phyloP scores from a whole-genome alignment of 2,888 invertebrate species.

The Neria commutata region DNA sequence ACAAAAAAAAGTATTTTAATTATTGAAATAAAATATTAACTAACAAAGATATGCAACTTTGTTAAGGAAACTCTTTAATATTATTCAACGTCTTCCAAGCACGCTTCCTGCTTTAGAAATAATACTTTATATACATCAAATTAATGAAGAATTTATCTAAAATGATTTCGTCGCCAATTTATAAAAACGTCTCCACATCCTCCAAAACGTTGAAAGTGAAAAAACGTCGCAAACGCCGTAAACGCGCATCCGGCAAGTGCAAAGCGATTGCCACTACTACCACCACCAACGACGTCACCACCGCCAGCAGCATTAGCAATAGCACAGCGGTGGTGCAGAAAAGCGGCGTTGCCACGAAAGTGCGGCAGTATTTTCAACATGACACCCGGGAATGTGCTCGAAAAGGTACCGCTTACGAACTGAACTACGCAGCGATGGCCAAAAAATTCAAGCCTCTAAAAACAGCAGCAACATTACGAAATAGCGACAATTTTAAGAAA shows the following conservation, averaged over 20 bases:
- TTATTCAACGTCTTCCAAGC: no score
- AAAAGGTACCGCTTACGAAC: slow-evolving; percentile 38
- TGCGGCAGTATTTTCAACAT: slow-evolving; percentile 56
- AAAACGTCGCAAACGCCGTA: slow-evolving; percentile 43
- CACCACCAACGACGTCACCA: neutral
- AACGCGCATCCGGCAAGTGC: slow-evolving; percentile 35
- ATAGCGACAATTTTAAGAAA: slow-evolving; percentile 14
- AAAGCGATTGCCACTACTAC: slow-evolving; percentile 20
- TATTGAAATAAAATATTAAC: slow-evolving; percentile 3
- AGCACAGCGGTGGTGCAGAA: slow-evolving; percentile 31
- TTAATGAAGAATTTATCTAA: slow-evolving; percentile 1
- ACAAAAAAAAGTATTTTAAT: slow-evolving; percentile 3
- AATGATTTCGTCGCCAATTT: slow-evolving; percentile 48
- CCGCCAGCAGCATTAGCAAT: slow-evolving; percentile 11
- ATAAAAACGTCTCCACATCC: slow-evolving; percentile 35
- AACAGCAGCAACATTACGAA: slow-evolving; percentile 1
- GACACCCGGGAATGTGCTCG: slow-evolving; percentile 51
- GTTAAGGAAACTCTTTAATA: no score
- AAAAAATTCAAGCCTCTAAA: slow-evolving; percentile 57
- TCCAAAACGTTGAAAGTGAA: slow-evolving; percentile 40
- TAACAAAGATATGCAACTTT: neutral
- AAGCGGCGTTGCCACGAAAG: slow-evolving; percentile 21
- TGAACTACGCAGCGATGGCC: slow-evolving; percentile 52
- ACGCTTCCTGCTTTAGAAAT: no score
- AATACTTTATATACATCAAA: no score